phyloP scores from a whole-genome alignment of 1,140 invertebrate genomes.

The Aporrectodea caliginosa region DNA sequence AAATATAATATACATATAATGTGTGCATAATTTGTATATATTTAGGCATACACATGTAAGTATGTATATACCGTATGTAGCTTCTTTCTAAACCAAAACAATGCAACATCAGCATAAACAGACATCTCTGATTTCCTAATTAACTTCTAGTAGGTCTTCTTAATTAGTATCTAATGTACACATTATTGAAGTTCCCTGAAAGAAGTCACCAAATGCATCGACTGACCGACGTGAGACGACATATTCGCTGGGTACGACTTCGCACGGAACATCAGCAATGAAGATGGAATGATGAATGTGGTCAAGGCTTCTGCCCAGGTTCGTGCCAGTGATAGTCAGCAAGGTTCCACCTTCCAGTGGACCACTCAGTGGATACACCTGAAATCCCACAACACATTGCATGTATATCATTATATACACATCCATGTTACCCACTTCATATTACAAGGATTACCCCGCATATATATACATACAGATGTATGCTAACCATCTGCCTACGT shows the following conservation, averaged over 20 bases:
- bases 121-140: no score
- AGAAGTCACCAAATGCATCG: no score
- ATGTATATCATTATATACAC: background rate
- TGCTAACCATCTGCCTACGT: no score
- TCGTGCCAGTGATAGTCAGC: slow-evolving; percentile 89
- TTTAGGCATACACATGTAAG: no score
- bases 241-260: slow-evolving; percentile 69
- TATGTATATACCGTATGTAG: no score
- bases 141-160: no score
- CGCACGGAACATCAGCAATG: slow-evolving; percentile 83
- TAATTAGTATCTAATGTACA: no score
- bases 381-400: slow-evolving; percentile 16
- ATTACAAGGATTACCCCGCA: background rate
- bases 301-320: slow-evolving; percentile 81
- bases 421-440: background rate
- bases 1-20: no score
- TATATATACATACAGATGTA: background rate
- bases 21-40: no score
- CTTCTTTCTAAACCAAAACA: no score
- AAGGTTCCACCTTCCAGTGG: slow-evolving; percentile 90
- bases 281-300: slow-evolving; percentile 85
- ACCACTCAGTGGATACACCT: slow-evolving; percentile 85
- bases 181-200: no score
- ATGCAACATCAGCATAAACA: no score
- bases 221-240: slow-evolving; percentile 73